phyloP scores from a whole-genome alignment of 2,113 vertebrate genomes.

The Picathartes gymnocephalus region DNA sequence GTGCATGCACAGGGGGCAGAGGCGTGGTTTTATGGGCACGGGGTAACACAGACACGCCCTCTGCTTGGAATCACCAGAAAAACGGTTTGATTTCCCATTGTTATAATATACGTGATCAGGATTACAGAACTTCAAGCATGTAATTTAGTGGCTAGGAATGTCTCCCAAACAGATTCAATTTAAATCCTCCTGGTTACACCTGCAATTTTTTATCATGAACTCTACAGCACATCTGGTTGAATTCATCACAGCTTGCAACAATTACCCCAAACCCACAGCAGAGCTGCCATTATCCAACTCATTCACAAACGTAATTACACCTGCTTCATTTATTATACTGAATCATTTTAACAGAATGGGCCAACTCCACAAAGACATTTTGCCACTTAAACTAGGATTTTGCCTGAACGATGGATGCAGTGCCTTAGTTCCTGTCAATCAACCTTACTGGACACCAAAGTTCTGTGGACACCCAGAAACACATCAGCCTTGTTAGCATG shows the following conservation, averaged over 20 bases:
- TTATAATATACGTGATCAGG: not conserved
- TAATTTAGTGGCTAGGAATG: not conserved
- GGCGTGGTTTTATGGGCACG: not conserved
- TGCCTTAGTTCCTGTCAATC: not conserved
- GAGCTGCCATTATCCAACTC: not conserved
- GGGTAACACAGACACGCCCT: fast-evolving
- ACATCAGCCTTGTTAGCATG: not conserved
- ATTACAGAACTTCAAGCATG: not conserved
- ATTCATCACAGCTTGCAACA: not conserved
- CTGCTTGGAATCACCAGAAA: not conserved
- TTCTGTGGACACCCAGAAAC: not conserved
- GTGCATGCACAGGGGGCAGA: too few relatives aligned
- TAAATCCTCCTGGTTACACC: not conserved
- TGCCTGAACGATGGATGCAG: not conserved
- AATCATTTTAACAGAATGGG: not conserved
- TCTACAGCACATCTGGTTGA: not conserved
- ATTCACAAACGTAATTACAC: not conserved
- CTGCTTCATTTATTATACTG: too few relatives aligned
- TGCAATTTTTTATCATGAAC: not conserved
- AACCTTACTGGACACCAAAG: not conserved
- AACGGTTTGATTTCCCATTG: not conserved
- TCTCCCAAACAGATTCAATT: not conserved
- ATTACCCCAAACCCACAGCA: not conserved
- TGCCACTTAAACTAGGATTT: not conserved
- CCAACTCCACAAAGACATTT: not conserved